Evolutionary conservation across 1,140 invertebrate species (phyloP), one percentile per base, ranked within the genome.

Genomic region (Drosophila serrata): DNA sequence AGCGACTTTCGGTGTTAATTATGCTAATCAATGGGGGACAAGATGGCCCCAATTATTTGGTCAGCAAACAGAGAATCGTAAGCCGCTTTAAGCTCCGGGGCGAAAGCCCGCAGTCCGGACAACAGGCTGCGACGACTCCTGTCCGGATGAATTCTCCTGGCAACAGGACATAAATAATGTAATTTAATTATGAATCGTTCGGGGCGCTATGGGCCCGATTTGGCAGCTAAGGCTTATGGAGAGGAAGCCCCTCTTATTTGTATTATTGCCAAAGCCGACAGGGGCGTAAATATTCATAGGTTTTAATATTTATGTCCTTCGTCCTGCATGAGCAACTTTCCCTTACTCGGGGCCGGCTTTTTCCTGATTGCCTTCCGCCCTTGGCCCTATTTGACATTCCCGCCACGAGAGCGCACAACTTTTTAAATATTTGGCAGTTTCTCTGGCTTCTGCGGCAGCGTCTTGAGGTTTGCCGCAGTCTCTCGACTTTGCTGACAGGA

Each of bases 401-500:
- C 27, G 31, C 51, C 55, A 48, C 46, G 43, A 37, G 22, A 37
- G 67, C 59, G 57, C 40, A 49, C n/a, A 90, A 90, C 85, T 90
- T 90, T 90, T 90, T 78, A 90, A 90, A 90, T 85, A 85, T 90
- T 90, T 90, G 76, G 81, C 75, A 85, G 62, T 85, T 90, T 76
- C 49, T 46, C 53, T 75, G 73, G 80, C 68, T 82, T 69, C 27
- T 53, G 73, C 58, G 67, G 84, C 68, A 65, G 53, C 85, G 81
- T 81, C 84, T 88, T 88, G 73, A 59, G 84, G 80, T 56, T 77
- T 68, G 68, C 84, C 85, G 49, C 84, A 90, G 68, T 68, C 48
- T 48, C 76, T 42, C 35, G 61, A 76, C 55, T 55, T 19, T 68
- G 62, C 40, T 37, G 73, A 48, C 51, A 67, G 73, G 39, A 11